phyloP scores from a whole-genome alignment of 2,797 vertebrate genomes.

The Sebastiscus albofasciatus region DNA sequence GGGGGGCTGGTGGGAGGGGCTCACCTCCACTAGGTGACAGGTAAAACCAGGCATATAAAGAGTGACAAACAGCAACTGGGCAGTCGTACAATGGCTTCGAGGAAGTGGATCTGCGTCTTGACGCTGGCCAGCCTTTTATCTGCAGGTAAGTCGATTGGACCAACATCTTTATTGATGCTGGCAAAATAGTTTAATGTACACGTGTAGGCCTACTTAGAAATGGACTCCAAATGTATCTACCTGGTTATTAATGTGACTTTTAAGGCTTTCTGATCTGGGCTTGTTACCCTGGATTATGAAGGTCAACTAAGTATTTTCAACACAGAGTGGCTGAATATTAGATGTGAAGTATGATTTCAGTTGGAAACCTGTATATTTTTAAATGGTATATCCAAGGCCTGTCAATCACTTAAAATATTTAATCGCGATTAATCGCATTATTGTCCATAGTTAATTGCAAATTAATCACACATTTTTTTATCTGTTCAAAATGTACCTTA shows the following conservation, averaged over 20 bases:
- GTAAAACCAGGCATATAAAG: conserved; percentile 29
- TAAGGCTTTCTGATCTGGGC: not conserved
- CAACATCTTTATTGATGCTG: not conserved
- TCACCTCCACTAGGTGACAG: not conserved
- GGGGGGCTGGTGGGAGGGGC: conserved; percentile 1
- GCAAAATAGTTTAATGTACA: not conserved
- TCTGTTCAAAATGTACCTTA: too few relatives aligned
- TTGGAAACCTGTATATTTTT: not conserved
- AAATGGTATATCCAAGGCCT: too few relatives aligned
- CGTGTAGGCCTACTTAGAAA: not conserved
- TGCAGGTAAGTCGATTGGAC: conserved; percentile 48
- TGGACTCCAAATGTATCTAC: too few relatives aligned
- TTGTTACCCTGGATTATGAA: not conserved
- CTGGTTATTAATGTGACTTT: not conserved
- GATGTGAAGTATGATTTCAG: not conserved
- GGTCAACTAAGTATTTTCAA: not conserved
- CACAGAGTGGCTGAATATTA: not conserved
- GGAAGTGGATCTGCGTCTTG: conserved; percentile 20
- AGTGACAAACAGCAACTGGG: not conserved
- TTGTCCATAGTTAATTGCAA: too few relatives aligned
- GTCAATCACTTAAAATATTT: too few relatives aligned
- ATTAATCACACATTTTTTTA: too few relatives aligned
- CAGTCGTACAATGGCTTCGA: conserved; percentile 51
- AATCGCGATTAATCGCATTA: too few relatives aligned
- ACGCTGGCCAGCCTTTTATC: conserved; percentile 24